Percentiles rank a stretch among this genome's conserved stretches.
Evolutionary conservation across 2,888 invertebrate species (phyloP).

Genomic region (Epistrophe eligans): DNA sequence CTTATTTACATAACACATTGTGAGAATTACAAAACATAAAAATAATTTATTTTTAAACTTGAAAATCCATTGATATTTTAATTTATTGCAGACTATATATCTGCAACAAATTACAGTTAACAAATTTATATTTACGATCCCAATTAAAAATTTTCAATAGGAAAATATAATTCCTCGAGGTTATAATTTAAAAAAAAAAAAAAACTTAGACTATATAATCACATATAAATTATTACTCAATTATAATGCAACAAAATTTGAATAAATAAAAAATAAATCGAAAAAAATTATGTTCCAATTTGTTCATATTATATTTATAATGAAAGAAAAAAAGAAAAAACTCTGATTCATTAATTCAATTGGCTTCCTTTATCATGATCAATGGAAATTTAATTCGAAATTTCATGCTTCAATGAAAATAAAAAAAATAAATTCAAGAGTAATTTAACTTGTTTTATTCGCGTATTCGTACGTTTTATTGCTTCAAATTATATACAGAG

Average conservation of each 20-base stretch:
- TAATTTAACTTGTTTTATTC: conserved; percentile 8
- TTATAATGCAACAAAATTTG: conserved; percentile 22
- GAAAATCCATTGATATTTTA: background rate
- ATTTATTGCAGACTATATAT: background rate
- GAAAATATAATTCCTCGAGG: background rate
- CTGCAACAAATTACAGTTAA: conserved; percentile 15
- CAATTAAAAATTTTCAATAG: conserved; percentile 7
- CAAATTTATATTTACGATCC: background rate
- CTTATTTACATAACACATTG: background rate
- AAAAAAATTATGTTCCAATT: conserved; percentile 26
- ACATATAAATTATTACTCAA: conserved; percentile 14
- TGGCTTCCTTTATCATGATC: conserved; percentile 9
- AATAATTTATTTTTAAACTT: background rate
- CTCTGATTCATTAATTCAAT: conserved; percentile 21
- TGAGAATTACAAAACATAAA: background rate
- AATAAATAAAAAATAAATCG: conserved; percentile 26
- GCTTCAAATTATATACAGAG: conserved; percentile 60
- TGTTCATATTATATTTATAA: background rate
- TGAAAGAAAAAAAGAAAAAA: background rate
- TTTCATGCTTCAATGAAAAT: background rate
- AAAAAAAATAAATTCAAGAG: background rate
- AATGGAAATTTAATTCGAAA: conserved; percentile 2
- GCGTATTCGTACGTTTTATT: conserved; percentile 59
- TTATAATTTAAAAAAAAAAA: background rate
- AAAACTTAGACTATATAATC: background rate